These are phyloP conservation scores for Octomys mimax DNA, from an alignment of 2,797 vertebrate genomes.

Conservation along the genomic window DNA sequence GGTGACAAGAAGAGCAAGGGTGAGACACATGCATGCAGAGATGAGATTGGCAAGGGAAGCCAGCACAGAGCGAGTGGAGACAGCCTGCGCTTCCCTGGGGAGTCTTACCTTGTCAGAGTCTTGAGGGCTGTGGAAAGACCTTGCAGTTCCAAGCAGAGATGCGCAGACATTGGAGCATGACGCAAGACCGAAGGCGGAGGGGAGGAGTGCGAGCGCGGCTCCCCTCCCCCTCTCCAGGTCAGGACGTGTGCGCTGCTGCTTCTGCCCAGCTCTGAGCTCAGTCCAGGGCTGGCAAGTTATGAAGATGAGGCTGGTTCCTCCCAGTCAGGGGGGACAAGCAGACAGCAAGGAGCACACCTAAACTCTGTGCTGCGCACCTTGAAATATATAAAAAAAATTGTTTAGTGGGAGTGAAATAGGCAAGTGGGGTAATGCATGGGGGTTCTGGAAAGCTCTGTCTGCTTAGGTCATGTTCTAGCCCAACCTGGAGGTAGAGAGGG, in stretches of 20 bases:
- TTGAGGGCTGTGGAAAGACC: not conserved
- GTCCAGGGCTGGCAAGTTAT: not conserved
- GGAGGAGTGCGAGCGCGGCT: not conserved
- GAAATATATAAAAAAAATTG: not conserved
- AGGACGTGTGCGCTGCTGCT: not conserved
- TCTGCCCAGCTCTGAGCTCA: not conserved
- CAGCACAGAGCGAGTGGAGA: not conserved
- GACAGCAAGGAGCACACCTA: not conserved
- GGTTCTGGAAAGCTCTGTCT: not conserved
- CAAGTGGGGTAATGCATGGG: not conserved
- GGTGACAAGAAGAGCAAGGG: not conserved
- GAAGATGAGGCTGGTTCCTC: not conserved
- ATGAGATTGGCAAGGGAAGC: not conserved
- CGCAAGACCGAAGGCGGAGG: not conserved
- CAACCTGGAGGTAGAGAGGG: not conserved
- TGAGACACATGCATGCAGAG: accelerated
- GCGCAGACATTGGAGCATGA: not conserved
- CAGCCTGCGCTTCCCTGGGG: not conserved
- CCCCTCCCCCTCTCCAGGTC: not conserved
- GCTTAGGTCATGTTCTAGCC: not conserved
- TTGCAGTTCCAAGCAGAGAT: not conserved
- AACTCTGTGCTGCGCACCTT: not conserved
- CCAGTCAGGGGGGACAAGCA: not conserved
- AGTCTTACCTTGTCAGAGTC: too few species aligned
- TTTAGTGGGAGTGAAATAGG: not conserved